phyloP scores from a whole-genome alignment of 2,888 invertebrate genomes.

The Zelleria hepariella region DNA sequence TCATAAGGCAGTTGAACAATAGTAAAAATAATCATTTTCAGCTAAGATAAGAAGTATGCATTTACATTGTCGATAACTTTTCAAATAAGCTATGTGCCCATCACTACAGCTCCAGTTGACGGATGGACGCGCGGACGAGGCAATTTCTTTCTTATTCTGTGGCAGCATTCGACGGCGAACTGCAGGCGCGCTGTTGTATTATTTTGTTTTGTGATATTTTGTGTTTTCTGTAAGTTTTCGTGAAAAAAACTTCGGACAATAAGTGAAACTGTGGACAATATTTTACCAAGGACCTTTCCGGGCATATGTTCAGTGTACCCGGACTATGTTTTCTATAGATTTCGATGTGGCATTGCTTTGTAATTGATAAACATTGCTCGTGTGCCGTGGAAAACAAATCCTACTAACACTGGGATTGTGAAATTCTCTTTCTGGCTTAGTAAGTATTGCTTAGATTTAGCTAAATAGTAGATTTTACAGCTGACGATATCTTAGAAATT shows the following conservation, averaged over 20 bases:
- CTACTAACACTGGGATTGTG: background rate
- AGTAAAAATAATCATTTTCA: no score
- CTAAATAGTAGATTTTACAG: background rate
- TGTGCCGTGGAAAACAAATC: background rate
- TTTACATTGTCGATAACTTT: no score
- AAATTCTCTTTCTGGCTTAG: background rate
- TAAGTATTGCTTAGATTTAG: background rate
- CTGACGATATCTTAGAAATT: background rate
- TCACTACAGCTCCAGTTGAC: no score
- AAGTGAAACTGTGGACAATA: background rate
- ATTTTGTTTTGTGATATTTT: slow-evolving; percentile 1
- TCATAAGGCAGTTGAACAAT: no score
- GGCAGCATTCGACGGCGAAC: background rate
- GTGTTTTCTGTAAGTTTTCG: slow-evolving; percentile 5
- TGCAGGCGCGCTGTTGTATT: background rate
- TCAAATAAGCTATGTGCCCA: no score
- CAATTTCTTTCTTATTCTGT: background rate
- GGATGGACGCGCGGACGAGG: background rate
- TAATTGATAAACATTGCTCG: slow-evolving; percentile 9
- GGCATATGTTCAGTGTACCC: background rate
- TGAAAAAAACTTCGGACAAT: background rate
- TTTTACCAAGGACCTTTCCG: background rate
- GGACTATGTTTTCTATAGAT: background rate
- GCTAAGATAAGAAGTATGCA: no score
- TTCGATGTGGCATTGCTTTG: background rate